Conservation (phyloP, 2,888 invertebrate species). For the Nasonovia ribisnigri region DNA sequence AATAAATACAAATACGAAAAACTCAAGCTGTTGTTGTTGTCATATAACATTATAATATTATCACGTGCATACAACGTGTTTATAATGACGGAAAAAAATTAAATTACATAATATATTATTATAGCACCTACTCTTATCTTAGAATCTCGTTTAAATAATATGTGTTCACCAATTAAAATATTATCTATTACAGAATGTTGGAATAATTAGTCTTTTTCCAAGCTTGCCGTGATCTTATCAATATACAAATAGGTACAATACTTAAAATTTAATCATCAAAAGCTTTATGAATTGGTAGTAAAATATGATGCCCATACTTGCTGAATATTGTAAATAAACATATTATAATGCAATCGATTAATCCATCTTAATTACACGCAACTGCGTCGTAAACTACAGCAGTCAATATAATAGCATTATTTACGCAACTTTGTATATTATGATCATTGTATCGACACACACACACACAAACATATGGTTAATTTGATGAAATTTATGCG, state of each 20-base stretch:
- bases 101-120: background rate
- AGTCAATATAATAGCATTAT: background rate
- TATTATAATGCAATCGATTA: background rate
- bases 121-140: background rate
- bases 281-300: background rate
- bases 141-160: background rate
- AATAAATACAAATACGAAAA: too few relatives aligned
- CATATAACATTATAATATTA: too few relatives aligned
- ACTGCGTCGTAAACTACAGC: too few relatives aligned
- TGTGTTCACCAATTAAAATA: background rate
- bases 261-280: background rate
- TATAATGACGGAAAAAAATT: background rate
- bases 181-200: background rate
- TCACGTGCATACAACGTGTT: too few relatives aligned
- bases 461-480: background rate
- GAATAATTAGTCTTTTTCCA: background rate
- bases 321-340: background rate
- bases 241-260: background rate
- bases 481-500: background rate
- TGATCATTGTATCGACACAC: background rate
- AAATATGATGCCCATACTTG: background rate
- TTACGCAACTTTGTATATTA: background rate
- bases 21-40: too few relatives aligned
- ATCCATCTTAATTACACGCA: too few relatives aligned
- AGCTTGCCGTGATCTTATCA: background rate